Conservation (phyloP, 2,888 invertebrate genomes). For the Chironomus tentans region DNA sequence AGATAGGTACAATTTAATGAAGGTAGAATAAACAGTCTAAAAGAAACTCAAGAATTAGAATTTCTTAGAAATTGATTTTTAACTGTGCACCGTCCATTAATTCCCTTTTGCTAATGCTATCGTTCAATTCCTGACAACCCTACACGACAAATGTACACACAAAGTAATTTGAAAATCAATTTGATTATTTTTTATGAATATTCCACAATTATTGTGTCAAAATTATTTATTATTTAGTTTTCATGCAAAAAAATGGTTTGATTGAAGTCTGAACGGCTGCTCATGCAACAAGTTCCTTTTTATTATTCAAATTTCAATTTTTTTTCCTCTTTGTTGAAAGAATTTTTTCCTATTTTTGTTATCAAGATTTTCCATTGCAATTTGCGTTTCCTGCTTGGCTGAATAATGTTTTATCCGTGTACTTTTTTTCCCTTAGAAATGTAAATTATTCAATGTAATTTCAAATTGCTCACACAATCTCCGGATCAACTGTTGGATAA, state of each 20-base stretch:
- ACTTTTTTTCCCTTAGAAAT: background rate
- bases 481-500: background rate
- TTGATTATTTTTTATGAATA: background rate
- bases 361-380: slow-evolving; percentile 1
- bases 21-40: too few relatives aligned
- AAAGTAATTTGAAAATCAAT: too few relatives aligned
- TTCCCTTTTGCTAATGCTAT: too few relatives aligned
- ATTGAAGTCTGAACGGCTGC: too few relatives aligned
- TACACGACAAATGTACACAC: background rate
- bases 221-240: background rate
- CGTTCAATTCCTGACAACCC: too few relatives aligned
- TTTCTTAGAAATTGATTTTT: too few relatives aligned
- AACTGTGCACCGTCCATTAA: too few relatives aligned
- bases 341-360: background rate
- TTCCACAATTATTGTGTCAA: background rate
- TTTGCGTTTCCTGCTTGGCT: slow-evolving; percentile 4
- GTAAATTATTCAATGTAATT: background rate
- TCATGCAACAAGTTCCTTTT: too few relatives aligned
- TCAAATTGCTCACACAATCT: background rate
- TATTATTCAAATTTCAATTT: background rate
- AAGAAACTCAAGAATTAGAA: too few relatives aligned
- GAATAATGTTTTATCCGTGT: background rate
- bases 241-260: background rate
- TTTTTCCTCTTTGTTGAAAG: background rate
- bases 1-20: too few relatives aligned